phyloP scores from a whole-genome alignment of 1,140 invertebrate species.

The Caerostris extrusa region DNA sequence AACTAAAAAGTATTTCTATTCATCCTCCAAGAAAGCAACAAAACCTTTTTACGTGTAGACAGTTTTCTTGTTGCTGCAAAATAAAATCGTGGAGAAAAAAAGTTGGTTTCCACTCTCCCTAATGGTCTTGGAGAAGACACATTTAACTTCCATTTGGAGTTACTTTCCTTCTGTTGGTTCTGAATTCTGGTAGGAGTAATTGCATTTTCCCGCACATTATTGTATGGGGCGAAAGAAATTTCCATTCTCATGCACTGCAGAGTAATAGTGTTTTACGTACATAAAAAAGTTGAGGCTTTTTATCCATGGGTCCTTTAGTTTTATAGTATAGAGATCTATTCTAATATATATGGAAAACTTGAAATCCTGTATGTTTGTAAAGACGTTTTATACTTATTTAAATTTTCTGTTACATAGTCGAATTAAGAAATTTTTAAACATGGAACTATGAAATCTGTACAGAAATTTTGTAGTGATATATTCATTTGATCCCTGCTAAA shows the following conservation, averaged over 20 bases:
- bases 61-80: background rate
- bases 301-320: too few species aligned
- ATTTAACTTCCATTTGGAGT: slow-evolving; percentile 66
- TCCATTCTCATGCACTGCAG: background rate
- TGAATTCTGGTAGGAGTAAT: background rate
- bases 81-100: slow-evolving; percentile 32
- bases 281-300: background rate
- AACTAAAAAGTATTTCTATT: background rate
- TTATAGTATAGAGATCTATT: too few species aligned
- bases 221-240: background rate
- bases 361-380: too few species aligned
- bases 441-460: too few species aligned
- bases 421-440: too few species aligned
- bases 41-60: slow-evolving; percentile 4
- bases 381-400: too few species aligned
- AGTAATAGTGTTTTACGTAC: background rate
- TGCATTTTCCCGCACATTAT: slow-evolving; percentile 32
- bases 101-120: background rate
- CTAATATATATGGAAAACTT: too few species aligned
- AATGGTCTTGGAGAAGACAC: slow-evolving; percentile 50
- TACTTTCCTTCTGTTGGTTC: background rate
- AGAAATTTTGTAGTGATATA: too few species aligned
- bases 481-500: too few species aligned
- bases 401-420: too few species aligned
- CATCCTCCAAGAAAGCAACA: background rate